Conservation (phyloP, 1,140 invertebrate genomes). For the Eufriesea mexicana region DNA sequence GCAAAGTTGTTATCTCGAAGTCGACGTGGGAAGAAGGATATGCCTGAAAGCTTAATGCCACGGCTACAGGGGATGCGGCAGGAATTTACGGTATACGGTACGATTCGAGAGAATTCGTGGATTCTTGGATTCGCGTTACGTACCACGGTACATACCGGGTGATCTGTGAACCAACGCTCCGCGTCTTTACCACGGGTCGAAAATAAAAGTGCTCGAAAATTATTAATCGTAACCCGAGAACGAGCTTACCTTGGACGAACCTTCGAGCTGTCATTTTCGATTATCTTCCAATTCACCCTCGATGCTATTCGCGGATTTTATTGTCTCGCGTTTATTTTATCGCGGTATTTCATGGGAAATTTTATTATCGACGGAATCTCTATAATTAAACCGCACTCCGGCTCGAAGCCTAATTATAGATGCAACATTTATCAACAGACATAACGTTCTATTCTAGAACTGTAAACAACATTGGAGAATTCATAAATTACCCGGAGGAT, state of each 20-base stretch:
- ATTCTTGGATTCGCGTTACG: not conserved
- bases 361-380: not conserved
- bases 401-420: not conserved
- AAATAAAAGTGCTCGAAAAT: not conserved
- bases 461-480: not conserved
- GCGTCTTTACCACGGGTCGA: not conserved
- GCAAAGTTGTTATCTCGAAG: slow-evolving; percentile 30
- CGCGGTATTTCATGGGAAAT: no score
- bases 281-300: not conserved
- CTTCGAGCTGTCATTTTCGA: not conserved
- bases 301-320: not conserved
- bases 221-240: not conserved
- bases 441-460: not conserved
- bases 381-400: not conserved
- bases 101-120: slow-evolving; percentile 24
- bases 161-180: not conserved
- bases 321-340: not conserved
- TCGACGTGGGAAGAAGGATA: slow-evolving; percentile 49
- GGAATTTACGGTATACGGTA: slow-evolving; percentile 13
- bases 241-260: not conserved
- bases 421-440: not conserved
- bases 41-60: slow-evolving; percentile 19
- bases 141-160: not conserved
- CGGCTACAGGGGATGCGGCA: not conserved
- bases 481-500: not conserved